A percentile compares a stretch with the other conserved stretches of the same genome.
Conservation (phyloP, 2,888 invertebrate genomes). For the Spisula solida region DNA sequence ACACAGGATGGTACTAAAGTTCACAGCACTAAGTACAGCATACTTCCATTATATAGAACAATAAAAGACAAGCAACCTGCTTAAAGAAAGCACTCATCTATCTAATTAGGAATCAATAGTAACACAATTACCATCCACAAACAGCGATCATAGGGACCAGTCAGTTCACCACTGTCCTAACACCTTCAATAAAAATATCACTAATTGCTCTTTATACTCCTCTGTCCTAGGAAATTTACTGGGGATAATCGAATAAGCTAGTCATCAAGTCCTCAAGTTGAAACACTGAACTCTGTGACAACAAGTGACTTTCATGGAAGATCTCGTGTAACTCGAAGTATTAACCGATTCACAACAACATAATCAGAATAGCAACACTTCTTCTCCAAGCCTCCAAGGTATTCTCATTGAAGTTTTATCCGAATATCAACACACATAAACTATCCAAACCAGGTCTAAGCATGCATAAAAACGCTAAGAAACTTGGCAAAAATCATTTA, state of each 20-base stretch:
- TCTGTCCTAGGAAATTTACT: not conserved
- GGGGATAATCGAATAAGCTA: not conserved
- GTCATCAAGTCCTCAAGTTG: not conserved
- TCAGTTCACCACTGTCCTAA: not conserved
- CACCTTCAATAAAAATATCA: conserved; percentile 13
- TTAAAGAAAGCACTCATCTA: not conserved
- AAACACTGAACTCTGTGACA: not conserved
- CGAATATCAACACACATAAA: not conserved
- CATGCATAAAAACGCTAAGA: not conserved
- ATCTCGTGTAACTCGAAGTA: not conserved
- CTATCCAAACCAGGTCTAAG: not conserved
- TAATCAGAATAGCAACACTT: too few relatives aligned
- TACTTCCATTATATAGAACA: not conserved
- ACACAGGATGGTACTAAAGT: not conserved
- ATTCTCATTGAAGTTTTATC: not conserved
- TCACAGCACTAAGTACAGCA: not conserved
- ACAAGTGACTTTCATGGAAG: not conserved
- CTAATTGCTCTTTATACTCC: not conserved
- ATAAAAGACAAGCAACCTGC: not conserved
- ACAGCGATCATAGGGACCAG: not conserved
- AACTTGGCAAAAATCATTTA: not conserved
- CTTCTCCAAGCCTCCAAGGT: not conserved
- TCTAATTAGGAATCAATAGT: conserved; percentile 5
- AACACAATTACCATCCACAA: conserved; percentile 9
- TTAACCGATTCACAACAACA: not conserved